phyloP scores from a whole-genome alignment of 2,888 invertebrate genomes.

The Crossocerus cetratus region DNA sequence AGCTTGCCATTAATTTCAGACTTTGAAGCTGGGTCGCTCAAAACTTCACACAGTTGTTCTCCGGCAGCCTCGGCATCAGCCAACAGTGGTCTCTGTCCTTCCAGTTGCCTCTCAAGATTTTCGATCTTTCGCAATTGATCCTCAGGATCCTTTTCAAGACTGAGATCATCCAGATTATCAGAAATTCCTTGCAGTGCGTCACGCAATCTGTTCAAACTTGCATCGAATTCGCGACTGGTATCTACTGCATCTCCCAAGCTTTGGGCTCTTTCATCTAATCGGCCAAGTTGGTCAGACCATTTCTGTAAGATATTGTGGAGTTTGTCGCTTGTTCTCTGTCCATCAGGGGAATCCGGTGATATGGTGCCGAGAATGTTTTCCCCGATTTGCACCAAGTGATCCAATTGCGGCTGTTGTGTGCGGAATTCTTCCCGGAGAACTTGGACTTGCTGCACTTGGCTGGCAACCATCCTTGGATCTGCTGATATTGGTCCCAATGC shows the following conservation, averaged over 20 bases:
- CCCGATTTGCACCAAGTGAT: conserved; percentile 90
- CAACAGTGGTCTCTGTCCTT: conserved; percentile 91
- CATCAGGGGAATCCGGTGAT: conserved; percentile 80
- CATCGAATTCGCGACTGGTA: conserved; percentile 95
- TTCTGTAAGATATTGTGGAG: conserved; percentile 84
- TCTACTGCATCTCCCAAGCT: conserved; percentile 94
- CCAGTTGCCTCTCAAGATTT: conserved; percentile 91
- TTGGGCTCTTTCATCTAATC: conserved; percentile 92
- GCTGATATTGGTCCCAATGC: conserved; percentile 97
- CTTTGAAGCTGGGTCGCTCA: conserved; percentile 93
- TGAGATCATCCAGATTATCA: conserved; percentile 90
- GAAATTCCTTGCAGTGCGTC: conserved; percentile 93
- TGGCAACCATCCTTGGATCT: conserved; percentile 96
- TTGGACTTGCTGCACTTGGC: conserved; percentile 94
- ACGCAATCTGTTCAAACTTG: conserved; percentile 88
- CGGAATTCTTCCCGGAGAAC: conserved; percentile 97
- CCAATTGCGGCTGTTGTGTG: conserved; percentile 92
- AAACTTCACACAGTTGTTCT: conserved; percentile 89
- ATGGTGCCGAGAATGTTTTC: conserved; percentile 83
- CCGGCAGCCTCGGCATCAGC: conserved; percentile 95
- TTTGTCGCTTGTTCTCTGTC: conserved; percentile 84
- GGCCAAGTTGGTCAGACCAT: conserved; percentile 89
- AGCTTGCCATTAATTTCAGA: conserved; percentile 95
- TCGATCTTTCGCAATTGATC: conserved; percentile 92
- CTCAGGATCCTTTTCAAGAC: conserved; percentile 89